A percentile compares a stretch with the other conserved stretches of the same genome.
Evolutionary conservation across 2,113 vertebrate genomes (phyloP).

Genomic region (Brevimyrus niger): DNA sequence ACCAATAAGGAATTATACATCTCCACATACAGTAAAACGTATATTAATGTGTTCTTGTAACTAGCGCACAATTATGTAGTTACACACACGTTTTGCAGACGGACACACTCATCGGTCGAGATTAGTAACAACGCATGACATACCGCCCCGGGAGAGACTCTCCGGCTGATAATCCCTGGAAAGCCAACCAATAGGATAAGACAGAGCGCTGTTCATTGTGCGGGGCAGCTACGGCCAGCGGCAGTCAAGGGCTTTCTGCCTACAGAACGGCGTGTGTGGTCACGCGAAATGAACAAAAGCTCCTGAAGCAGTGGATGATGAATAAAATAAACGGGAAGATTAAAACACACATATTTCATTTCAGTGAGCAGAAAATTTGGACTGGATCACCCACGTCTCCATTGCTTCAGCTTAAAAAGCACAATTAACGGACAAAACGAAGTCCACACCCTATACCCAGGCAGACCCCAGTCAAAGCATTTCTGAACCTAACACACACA

Average conservation of each 20-base stretch:
- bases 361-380: not conserved
- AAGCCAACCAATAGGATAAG: conserved; percentile 38
- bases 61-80: conserved; percentile 25
- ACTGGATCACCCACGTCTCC: not conserved
- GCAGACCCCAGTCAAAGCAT: not conserved
- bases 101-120: conserved; percentile 22
- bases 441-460: too few relatives aligned
- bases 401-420: not conserved
- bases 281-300: not conserved
- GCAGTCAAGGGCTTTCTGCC: not conserved
- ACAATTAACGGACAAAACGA: not conserved
- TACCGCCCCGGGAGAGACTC: conserved; percentile 19
- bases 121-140: conserved; percentile 18
- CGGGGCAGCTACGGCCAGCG: not conserved
- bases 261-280: not conserved
- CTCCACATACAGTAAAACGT: conserved; percentile 28
- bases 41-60: conserved; percentile 22
- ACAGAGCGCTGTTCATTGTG: not conserved
- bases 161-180: conserved; percentile 33
- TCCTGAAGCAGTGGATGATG: not conserved
- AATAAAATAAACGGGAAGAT: not conserved
- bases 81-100: conserved; percentile 31
- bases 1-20: conserved; percentile 27
- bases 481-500: not conserved
- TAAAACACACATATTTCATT: not conserved